Evolutionary conservation across 1,140 invertebrate genomes (phyloP).

Genomic region (Asobara japonica): DNA sequence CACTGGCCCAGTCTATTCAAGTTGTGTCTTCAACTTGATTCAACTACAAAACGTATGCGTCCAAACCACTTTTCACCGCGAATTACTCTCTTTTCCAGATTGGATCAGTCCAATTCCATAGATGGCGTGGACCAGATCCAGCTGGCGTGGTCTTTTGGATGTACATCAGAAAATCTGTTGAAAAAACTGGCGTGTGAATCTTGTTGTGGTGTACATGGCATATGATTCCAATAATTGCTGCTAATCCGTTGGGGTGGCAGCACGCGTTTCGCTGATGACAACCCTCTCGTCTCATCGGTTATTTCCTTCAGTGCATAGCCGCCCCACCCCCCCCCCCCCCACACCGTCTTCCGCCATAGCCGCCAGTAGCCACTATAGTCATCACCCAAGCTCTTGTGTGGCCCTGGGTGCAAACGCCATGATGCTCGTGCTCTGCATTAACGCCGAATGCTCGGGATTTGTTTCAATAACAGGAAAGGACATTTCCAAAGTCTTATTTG

Average conservation of each 20-base stretch:
- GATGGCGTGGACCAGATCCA: too few species aligned
- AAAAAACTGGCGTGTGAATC: conserved; percentile 37
- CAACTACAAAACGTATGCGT: too few species aligned
- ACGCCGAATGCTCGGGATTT: conserved; percentile 48
- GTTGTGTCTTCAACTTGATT: too few species aligned
- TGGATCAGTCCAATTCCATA: too few species aligned
- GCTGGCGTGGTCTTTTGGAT: background rate
- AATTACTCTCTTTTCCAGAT: too few species aligned
- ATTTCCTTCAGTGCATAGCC: conserved; percentile 31
- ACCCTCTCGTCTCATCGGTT: conserved; percentile 28
- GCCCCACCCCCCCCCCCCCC: conserved; percentile 27
- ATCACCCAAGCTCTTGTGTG: conserved; percentile 23
- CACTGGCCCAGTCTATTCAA: too few species aligned
- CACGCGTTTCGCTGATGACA: conserved; percentile 48
- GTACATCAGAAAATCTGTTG: background rate
- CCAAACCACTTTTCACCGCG: too few species aligned
- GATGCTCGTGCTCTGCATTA: conserved; percentile 41
- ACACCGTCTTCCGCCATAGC: too few species aligned
- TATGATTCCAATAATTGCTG: conserved; percentile 62
- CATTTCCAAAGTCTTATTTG: conserved; percentile 3
- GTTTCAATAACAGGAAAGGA: conserved; percentile 54
- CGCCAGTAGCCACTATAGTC: too few species aligned
- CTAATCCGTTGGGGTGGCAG: conserved; percentile 60
- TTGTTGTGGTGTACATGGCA: conserved; percentile 48
- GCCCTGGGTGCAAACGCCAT: conserved; percentile 32